phyloP scores from a whole-genome alignment of 2,113 vertebrate species.

The Petaurus breviceps region DNA sequence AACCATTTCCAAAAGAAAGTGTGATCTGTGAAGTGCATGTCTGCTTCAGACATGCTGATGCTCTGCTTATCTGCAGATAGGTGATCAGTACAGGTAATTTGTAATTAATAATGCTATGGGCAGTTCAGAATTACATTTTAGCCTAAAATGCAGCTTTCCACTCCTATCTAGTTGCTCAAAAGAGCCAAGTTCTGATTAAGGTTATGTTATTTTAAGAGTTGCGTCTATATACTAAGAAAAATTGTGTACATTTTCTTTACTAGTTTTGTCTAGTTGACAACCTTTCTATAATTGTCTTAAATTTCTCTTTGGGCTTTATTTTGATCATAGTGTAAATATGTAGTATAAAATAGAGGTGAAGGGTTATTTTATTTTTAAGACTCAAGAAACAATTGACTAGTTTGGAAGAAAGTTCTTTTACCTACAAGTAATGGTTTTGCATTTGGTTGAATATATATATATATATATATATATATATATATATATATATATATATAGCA shows the following conservation, averaged over 20 bases:
- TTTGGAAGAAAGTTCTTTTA: constrained; percentile 63
- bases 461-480: too few relatives aligned
- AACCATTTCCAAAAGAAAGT: constrained; percentile 39
- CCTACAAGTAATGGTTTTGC: constrained; percentile 32
- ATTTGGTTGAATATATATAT: neutral
- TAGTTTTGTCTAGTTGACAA: constrained; percentile 54
- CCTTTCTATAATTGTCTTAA: constrained; percentile 49
- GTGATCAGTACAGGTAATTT: constrained; percentile 74
- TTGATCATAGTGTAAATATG: constrained; percentile 53
- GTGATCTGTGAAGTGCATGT: constrained; percentile 57
- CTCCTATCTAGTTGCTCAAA: constrained; percentile 77
- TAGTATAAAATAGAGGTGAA: constrained; percentile 15
- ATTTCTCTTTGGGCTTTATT: constrained; percentile 71
- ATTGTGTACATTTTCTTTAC: constrained; percentile 55
- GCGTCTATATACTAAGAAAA: constrained; percentile 42
- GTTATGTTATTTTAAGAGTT: constrained; percentile 70
- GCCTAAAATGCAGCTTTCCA: constrained; percentile 76
- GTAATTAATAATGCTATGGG: constrained; percentile 71
- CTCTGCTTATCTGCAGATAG: constrained; percentile 78
- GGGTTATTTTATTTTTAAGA: constrained; percentile 65
- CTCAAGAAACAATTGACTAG: constrained; percentile 17
- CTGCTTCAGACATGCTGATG: constrained; percentile 70
- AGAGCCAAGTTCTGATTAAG: constrained; percentile 70
- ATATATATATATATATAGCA: constrained; percentile 34
- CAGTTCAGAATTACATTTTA: constrained; percentile 76